These are phyloP conservation scores for Sipha maydis DNA, from an alignment of 2,888 invertebrate species.

Conservation along the genomic window DNA sequence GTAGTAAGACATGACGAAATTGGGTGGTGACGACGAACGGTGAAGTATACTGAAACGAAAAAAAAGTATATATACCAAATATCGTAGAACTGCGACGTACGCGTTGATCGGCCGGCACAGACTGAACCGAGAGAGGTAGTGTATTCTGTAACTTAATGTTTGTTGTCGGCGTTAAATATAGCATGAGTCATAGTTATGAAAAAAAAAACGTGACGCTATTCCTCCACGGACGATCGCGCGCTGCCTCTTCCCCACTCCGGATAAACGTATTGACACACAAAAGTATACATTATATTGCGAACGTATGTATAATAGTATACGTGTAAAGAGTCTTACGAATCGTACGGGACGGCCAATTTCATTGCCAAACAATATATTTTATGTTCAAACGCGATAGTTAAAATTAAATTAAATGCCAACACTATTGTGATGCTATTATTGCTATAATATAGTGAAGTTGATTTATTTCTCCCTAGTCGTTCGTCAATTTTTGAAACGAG, in stretches of 20 bases:
- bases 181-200: constrained; percentile 12
- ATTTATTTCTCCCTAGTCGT: too few relatives aligned
- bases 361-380: not conserved
- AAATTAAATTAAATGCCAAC: too few relatives aligned
- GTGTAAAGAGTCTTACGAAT: not conserved
- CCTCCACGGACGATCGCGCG: not conserved
- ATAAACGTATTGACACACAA: not conserved
- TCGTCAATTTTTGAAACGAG: too few relatives aligned
- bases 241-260: constrained; percentile 1
- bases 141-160: not conserved
- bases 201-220: constrained; percentile 16
- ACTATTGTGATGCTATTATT: too few relatives aligned
- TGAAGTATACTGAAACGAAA: not conserved
- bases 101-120: constrained; percentile 19
- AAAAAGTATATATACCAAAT: not conserved
- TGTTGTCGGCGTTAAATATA: not conserved
- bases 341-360: not conserved
- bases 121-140: constrained; percentile 18
- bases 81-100: not conserved
- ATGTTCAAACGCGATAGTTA: too few relatives aligned
- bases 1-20: constrained; percentile 7
- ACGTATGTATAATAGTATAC: not conserved
- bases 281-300: too few relatives aligned
- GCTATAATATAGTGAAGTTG: too few relatives aligned
- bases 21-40: not conserved